Base-by-base conservation (phyloP, 1,140 invertebrate genomes). In the Aphelinus certus region DNA sequence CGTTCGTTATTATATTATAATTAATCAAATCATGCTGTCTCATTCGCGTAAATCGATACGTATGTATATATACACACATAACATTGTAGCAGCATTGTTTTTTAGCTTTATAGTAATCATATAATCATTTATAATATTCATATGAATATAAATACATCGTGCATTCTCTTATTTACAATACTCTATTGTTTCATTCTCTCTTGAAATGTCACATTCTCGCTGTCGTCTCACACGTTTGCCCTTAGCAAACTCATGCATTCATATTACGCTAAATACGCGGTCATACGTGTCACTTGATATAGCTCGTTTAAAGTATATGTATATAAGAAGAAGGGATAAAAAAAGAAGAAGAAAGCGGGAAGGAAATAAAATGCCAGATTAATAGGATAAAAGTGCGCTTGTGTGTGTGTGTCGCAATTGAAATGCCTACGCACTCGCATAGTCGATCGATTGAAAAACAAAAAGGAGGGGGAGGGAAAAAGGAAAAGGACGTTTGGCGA, bases 161-260 rank as follows among this genome's bases (percentile, higher is more conserved):
- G 66, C 84, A 85, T 79, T 81, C 81, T 77, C 78, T 65, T 86
- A 87, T 86, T 76, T 87, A 86, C 82, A 85, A 79, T 61, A 76
- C 78, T 69, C 75, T 81, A 68, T 71, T 55, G 60, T 57, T 63
- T 71, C 62, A 53, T 45, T 48, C 56, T 60, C 2, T 61, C 62
- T 6, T 7, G 6, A 45, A 49, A 57, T 64, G 49, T 65, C 53
- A 67, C 53, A 65, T 58, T 58, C 65, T 43, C 65, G 57, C 49
- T 63, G 46, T 26, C 26, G 26, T 26, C 26, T 26, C 26, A 26
- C 26, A 26, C 26, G 26, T 26, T 26, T 26, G 26, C 26, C 26
- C 26, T 26, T 26, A 26, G 26, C 26, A 26, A 26, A 26, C 26
- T 26, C 26, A 26, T 60, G 10, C 68, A 68, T 67, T 26, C 7